Evolutionary conservation across 2,888 invertebrate species (phyloP).

Genomic region (Celastrina argiolus): DNA sequence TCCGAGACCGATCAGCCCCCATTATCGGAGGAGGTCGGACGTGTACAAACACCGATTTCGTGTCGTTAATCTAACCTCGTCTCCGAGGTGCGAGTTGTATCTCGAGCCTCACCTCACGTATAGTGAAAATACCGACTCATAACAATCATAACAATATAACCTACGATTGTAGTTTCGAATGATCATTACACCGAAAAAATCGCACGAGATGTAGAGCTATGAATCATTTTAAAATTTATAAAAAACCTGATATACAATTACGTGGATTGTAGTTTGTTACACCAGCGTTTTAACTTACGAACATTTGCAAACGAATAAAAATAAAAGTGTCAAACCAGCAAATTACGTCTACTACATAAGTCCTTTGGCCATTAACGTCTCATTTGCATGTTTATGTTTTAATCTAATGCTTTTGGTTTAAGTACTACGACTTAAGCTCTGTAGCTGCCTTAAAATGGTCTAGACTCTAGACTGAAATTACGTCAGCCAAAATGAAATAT

Average conservation of each 20-base stretch:
- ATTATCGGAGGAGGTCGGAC: conserved; percentile 75
- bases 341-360: conserved; percentile 23
- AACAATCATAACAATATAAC: conserved; percentile 59
- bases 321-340: conserved; percentile 8
- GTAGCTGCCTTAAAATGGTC: conserved; percentile 33
- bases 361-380: conserved; percentile 33
- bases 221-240: not conserved
- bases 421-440: conserved; percentile 33
- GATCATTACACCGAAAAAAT: conserved; percentile 25
- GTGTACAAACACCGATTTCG: conserved; percentile 77
- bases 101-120: conserved; percentile 68
- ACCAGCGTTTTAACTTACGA: not conserved
- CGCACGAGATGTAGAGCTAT: not conserved
- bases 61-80: conserved; percentile 67
- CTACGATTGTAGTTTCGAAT: conserved; percentile 30
- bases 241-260: not conserved
- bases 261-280: not conserved
- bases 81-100: conserved; percentile 61
- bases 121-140: conserved; percentile 59
- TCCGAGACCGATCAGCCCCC: conserved; percentile 69
- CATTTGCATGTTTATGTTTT: conserved; percentile 40
- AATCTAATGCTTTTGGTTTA: conserved; percentile 36
- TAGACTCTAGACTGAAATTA: conserved; percentile 34
- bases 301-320: conserved; percentile 28
- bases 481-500: conserved; percentile 27